phyloP scores from a whole-genome alignment of 2,888 invertebrate genomes.

The Apamea anceps region DNA sequence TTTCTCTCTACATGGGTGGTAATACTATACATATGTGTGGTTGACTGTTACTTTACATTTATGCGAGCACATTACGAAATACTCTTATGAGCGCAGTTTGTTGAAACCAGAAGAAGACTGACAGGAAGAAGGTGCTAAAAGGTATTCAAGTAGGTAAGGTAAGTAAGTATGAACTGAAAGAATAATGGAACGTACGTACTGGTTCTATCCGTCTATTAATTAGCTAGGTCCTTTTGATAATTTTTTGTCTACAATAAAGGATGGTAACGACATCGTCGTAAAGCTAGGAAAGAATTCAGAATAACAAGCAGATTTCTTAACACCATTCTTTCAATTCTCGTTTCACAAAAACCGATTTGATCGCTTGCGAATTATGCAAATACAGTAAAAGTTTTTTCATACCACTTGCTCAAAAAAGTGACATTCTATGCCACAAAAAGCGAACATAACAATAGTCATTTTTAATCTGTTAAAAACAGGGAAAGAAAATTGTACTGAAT shows the following conservation, averaged over 20 bases:
- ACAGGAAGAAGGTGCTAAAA: background rate
- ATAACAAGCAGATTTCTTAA: background rate
- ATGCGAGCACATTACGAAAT: background rate
- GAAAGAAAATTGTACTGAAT: no score
- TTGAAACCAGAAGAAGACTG: background rate
- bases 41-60: slow-evolving; percentile 4
- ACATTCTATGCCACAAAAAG: no score
- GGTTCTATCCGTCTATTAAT: background rate
- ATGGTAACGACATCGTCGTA: background rate
- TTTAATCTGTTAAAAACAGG: no score
- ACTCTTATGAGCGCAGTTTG: background rate
- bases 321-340: slow-evolving; percentile 4
- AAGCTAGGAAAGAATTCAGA: background rate
- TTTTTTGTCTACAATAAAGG: background rate
- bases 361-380: slow-evolving; percentile 29
- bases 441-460: no score
- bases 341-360: slow-evolving; percentile 20
- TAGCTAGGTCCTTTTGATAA: background rate
- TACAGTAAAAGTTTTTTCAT: slow-evolving; percentile 32
- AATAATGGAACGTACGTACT: background rate
- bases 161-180: background rate
- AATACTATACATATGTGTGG: background rate
- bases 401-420: no score
- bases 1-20: background rate
- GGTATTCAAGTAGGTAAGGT: no score